Percentiles rank a stretch among this genome's conserved stretches.
These are phyloP conservation scores for Stegana nigrithorax DNA, from an alignment of 2,888 invertebrate genomes.

Conservation along the genomic window DNA sequence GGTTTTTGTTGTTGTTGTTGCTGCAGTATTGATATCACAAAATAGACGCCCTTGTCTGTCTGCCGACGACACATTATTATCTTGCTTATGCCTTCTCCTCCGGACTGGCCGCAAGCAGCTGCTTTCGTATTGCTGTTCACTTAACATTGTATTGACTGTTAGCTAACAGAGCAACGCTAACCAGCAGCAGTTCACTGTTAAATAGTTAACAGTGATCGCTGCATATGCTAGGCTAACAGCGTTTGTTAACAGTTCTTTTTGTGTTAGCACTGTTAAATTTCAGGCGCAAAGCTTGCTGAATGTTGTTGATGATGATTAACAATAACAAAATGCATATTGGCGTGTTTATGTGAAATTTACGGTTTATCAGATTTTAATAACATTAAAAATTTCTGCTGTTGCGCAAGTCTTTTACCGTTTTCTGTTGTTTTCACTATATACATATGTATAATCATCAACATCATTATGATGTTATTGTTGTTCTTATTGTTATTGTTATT, in stretches of 20 bases:
- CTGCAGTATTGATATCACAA: slow-evolving; percentile 1
- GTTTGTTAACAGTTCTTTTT: no score
- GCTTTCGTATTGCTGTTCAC: no score
- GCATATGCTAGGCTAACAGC: no score
- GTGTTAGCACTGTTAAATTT: no score
- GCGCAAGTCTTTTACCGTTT: slow-evolving; percentile 11
- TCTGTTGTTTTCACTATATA: slow-evolving; percentile 33
- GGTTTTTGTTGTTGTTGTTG: not conserved
- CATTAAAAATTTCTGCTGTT: not conserved
- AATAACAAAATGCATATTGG: not conserved
- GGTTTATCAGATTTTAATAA: slow-evolving; percentile 1
- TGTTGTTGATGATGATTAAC: not conserved
- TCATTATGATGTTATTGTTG: slow-evolving; percentile 49
- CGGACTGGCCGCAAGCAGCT: no score
- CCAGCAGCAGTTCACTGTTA: not conserved
- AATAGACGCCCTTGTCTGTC: slow-evolving; percentile 3
- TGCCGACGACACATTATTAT: not conserved
- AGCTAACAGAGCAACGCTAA: not conserved
- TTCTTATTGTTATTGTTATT: no score
- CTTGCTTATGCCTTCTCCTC: no score
- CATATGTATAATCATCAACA: no score
- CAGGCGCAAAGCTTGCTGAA: no score
- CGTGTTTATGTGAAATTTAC: not conserved
- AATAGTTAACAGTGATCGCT: not conserved
- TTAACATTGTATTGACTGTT: no score